Base-by-base conservation (phyloP, 92 coral and sea anemone genomes). In the Palythoa caribaeorum region DNA sequence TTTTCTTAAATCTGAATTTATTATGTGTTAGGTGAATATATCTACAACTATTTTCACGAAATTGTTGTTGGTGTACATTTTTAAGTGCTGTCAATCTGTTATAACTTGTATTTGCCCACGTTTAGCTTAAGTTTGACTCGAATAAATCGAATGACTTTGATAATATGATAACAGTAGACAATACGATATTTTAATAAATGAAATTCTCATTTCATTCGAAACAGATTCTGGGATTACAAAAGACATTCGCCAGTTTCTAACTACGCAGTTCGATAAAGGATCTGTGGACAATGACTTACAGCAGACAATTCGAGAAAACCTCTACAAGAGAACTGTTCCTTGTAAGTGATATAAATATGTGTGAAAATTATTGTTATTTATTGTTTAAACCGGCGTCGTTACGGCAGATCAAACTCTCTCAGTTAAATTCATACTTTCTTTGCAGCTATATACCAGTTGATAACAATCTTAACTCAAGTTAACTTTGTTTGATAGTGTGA, bases 251-350 rank as follows among this genome's bases (percentile, higher is more conserved):
- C 93, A 96, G 87, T 97, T 92, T 83, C 89, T 97, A n/a, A 96
- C 98, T 17, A 85, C 92, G 47, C 90, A 94, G 38, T 94, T 90
- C 76, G 98, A 96, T 9, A 93, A 92, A 78, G 92, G 83, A 9
- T 90, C 98, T 19, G 78, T 96, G 28, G 99, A 97, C 76, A 94
- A 87, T 44, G 97, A 91, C 53, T 84, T 97, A n/a, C 99, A 97
- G 79, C 98, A 95, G 79, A 97, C 99, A 59, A 97, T 97, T 37
- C 91, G 99, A 77, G 99, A 97, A 28, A 97, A 97, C 78, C 94
- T 97, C 20, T 97, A 97, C 76, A 94, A 96, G 71, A 77, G 98
- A 52, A 97, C 99, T 6, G 93, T 97, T 13, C 99, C 99, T 48
- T 97, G 99, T 97, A 75, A 97, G 99, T 90, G 83, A 20, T 19